Base-by-base conservation (phyloP, 2,797 vertebrate genomes). In the Pangasius macronema region DNA sequence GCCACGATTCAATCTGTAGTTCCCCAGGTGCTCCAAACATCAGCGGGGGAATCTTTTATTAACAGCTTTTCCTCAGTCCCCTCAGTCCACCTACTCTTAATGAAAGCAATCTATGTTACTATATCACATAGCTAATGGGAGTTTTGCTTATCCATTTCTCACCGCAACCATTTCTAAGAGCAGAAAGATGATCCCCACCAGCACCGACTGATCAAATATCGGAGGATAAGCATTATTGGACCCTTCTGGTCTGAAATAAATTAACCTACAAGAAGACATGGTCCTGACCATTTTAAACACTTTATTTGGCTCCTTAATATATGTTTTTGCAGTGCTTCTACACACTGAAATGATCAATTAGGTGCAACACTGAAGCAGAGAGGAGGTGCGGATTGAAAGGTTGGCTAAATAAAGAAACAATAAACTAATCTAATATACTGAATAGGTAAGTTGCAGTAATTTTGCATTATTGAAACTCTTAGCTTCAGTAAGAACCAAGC, bases 1-100 rank as follows among this genome's bases (percentile, higher is more conserved):
- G 79, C 87, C 59, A 24, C 51, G 88, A 90, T 90, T 87, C 83
- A 91, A 91, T 90, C 87, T 88, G 85, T 61, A 83, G 72, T 86
- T 86, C 85, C 83, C 88, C 84, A 87, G 87, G 87, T 87, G 83
- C 87, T 85, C 85, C 81, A 61, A 59, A 88, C 76, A 87, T 87
- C 86, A 79, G 65, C 57, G 33, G 63, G 83, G 59, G 82, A 88
- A 89, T 90, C 87, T 88, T 85, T 87, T 84, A 79, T 75, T 87
- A 83, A 65, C 81, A 83, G 72, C 51, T 79, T 65, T 65, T 55
- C 63, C 84, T 59, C 24, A 36, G 65, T 76, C 20, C 46, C 51
- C 27, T 75, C 27, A 57, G 68, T 42, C 51, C 1, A 0, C 63
- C 36, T 77, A 67, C 49, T 65, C 63, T 65, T 80, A 87, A 84